Base-by-base conservation (phyloP, 2,797 vertebrate species). In the Argentina silus region DNA sequence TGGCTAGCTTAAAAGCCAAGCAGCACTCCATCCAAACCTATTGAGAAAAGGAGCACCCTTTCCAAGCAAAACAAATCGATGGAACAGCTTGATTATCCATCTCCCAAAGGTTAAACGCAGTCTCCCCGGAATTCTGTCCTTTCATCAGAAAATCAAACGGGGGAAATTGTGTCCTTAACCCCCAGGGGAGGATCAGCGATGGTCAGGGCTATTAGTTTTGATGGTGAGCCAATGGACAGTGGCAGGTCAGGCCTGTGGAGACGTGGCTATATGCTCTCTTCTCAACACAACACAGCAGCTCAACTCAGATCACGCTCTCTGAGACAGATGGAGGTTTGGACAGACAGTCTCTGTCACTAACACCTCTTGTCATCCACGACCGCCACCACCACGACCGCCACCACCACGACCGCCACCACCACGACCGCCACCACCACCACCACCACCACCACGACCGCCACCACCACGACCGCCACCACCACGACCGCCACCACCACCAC, bases 81-180 rank as follows among this genome's bases (percentile, higher is more conserved):
- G 66, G 17, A 71, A 56, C 42, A 44, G 82, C 79, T 83, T 86
- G 85, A 84, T 89, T 90, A 86, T 87, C 81, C 78, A 67, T 87
- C 87, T 87, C 78, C 81, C 79, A 88, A 90, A 92, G 90, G 90
- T 91, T 90, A 90, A 91, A 86, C 81, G 80, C 75, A 76, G 67
- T 79, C 75, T 86, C 78, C 73, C 56, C 48, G 81, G 79, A 91
- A 85, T 83, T 80, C 66, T 78, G 79, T 65, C 70, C 79, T 89
- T 91, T 89, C 79, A 87, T 87, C 61, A 82, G 75, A 81, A 87
- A 90, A 86, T 82, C 65, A 78, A 83, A 88, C 72, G 44, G 73
- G 76, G 63, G 67, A 75, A 79, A 86, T 74, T 81, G 77, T 79
- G 78, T 84, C 77, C 80, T 79, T 76, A 82, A 83, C 79, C 85